Evolutionary conservation across 2,797 vertebrate genomes (phyloP).

Genomic region (Tarsius wallacei): DNA sequence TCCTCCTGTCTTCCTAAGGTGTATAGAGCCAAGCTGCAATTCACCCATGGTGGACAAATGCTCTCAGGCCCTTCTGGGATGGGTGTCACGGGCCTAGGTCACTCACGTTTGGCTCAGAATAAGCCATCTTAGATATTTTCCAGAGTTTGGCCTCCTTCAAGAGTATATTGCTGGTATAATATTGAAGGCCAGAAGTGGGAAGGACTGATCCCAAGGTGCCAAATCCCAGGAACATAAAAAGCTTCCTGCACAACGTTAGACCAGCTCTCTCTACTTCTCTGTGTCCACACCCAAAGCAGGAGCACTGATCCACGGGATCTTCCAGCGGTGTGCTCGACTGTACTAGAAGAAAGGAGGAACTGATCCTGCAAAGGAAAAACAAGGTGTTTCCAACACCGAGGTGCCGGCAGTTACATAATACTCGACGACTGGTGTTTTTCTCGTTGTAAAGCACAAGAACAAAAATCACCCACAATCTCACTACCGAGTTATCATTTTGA

Average conservation of each 20-base stretch:
- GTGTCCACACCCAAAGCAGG: no score
- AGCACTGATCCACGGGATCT: fast-evolving
- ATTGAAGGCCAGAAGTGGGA: background rate
- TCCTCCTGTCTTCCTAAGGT: no score
- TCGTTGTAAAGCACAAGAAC: constrained; percentile 9
- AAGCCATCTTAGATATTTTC: no score
- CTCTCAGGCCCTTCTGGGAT: no score
- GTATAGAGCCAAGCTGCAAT: no score
- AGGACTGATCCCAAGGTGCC: background rate
- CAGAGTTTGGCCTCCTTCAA: no score
- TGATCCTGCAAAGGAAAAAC: background rate
- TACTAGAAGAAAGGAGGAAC: background rate
- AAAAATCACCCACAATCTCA: background rate
- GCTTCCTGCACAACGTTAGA: background rate
- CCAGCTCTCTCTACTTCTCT: background rate
- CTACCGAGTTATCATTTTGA: background rate
- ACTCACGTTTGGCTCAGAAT: no score
- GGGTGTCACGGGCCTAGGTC: no score
- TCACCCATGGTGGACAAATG: no score
- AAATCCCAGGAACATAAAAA: background rate
- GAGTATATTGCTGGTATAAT: background rate
- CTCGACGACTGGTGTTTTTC: background rate
- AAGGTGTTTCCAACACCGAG: background rate
- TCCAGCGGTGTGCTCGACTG: background rate
- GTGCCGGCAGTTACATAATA: background rate